These are phyloP conservation scores for Eclectus roratus DNA, from an alignment of 2,113 vertebrate genomes.

Conservation along the genomic window DNA sequence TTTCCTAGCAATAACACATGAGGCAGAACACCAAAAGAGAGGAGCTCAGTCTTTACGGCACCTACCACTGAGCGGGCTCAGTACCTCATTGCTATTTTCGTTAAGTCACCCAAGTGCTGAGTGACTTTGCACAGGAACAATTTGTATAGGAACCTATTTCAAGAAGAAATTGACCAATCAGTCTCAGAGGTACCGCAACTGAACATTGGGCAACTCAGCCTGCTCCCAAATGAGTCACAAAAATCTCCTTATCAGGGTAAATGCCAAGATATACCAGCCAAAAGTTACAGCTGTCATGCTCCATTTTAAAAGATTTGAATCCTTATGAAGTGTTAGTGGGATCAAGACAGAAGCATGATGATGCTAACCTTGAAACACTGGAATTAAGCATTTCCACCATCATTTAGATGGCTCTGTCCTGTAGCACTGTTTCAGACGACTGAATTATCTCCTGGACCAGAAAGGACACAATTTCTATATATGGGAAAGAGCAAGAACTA, in stretches of 20 bases:
- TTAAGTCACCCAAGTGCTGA: not conserved
- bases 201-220: not conserved
- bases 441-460: not conserved
- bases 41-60: not conserved
- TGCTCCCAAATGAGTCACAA: not conserved
- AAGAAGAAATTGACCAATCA: not conserved
- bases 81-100: not conserved
- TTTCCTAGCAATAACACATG: not conserved
- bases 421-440: not conserved
- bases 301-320: not conserved
- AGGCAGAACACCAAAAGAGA: not conserved
- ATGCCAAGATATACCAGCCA: not conserved
- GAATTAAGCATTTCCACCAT: not conserved
- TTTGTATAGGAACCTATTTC: not conserved
- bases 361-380: not conserved
- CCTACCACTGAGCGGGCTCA: not conserved
- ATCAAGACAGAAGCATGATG: not conserved
- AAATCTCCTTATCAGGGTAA: not conserved
- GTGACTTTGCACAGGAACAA: not conserved
- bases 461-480: not conserved
- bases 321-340: not conserved
- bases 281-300: not conserved
- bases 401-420: not conserved
- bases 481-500: not conserved
- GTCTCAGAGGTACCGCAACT: not conserved